Evolutionary conservation across 2,113 vertebrate genomes (phyloP).

Genomic region (Pseudopipra pipra): DNA sequence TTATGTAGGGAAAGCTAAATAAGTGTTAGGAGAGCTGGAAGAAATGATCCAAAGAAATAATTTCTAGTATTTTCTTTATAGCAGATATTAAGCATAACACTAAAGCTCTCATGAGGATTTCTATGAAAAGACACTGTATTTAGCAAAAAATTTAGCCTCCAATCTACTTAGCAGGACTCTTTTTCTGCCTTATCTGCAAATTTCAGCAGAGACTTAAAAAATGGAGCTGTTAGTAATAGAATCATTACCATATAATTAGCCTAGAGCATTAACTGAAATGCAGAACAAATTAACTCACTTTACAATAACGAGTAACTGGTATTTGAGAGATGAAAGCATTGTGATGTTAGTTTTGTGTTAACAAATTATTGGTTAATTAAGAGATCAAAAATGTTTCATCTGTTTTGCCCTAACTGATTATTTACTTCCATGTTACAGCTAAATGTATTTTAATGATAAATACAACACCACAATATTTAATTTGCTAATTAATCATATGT

Average conservation of each 20-base stretch:
- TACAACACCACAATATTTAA: not conserved
- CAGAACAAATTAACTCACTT: not conserved
- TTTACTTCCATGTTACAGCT: not conserved
- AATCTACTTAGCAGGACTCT: not conserved
- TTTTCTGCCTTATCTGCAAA: not conserved
- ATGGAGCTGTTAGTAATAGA: not conserved
- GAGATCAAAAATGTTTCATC: not conserved
- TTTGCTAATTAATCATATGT: not conserved
- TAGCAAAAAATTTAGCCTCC: not conserved
- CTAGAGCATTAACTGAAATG: not conserved
- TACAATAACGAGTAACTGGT: not conserved
- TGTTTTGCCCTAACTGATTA: not conserved
- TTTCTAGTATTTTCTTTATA: not conserved
- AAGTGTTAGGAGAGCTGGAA: not conserved
- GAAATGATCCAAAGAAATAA: not conserved
- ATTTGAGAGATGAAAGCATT: not conserved
- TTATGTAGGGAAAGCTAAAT: not conserved
- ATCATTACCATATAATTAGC: not conserved
- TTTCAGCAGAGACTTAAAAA: not conserved
- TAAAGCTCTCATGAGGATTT: not conserved
- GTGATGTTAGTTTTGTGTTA: not conserved
- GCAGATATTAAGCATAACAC: not conserved
- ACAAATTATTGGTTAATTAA: not conserved
- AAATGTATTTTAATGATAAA: not conserved
- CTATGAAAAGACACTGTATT: not conserved